Base-by-base conservation (phyloP, 2,797 vertebrate species). In the Aphelocoma californica region DNA sequence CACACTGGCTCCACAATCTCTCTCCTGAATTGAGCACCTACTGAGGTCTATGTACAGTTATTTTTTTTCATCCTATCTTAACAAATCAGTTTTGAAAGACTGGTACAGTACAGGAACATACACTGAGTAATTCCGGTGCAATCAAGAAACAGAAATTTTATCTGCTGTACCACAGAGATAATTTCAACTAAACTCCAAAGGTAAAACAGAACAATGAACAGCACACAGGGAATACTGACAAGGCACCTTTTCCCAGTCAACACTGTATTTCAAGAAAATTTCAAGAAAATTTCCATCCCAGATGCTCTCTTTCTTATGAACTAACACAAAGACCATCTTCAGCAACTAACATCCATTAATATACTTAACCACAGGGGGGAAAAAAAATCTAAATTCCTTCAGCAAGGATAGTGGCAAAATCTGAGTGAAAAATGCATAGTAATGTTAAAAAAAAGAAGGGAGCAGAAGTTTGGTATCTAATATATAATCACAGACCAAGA, bases 401-500 rank as follows among this genome's bases (percentile, higher is more conserved):
- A 94, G 70, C 62, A 69, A 62, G 28, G 40, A 10, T n/a, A 75
- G 8, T 81, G n/a, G 58, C 58, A 88, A 95, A 96, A 95, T 90
- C 89, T 93, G 97, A 96, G 95, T 95, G 73, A 97, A 97, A 96
- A 91, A 95, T 32, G 92, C 81, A 96, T 28, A 78, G 81, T 86
- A 96, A 93, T 18, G 3, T 36, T 67, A 9, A 90, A 75, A 71
- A 31, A 81, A 60, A 86, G 42, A 42, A 65, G 1, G 6, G 20
- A 74, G 83, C 29, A 96, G 53, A 97, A 98, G 94, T 97, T 97
- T 97, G 84, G 57, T 95, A 97, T 97, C 97, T 96, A 82, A 95
- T 93, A 92, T 91, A 93, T 54, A 93, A 98, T 97, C 97, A 84
- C 81, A 93, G 90, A 95, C 92, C 80, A 94, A 97, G 97, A 97